Evolutionary conservation across 2,797 vertebrate genomes (phyloP).

Genomic region (Buphagus erythrorhynchus): DNA sequence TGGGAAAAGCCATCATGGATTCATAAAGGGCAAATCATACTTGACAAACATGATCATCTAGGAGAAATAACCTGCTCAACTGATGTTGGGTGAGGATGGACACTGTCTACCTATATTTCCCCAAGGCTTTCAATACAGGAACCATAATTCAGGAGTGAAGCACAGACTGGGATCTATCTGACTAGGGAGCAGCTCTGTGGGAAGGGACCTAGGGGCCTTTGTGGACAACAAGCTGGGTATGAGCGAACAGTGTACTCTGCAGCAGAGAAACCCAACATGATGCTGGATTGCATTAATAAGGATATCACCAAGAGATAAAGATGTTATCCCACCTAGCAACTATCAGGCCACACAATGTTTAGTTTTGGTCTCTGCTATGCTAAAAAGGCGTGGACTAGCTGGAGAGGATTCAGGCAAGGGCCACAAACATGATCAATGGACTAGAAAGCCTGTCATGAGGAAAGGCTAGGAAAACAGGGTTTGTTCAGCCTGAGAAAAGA

Average conservation of each 20-base stretch:
- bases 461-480: background rate
- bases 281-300: background rate
- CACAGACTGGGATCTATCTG: background rate
- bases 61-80: background rate
- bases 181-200: background rate
- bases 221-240: accelerated
- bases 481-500: background rate
- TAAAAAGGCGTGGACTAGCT: background rate
- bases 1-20: background rate
- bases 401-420: background rate
- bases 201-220: background rate
- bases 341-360: background rate
- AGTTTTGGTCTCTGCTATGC: background rate
- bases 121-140: background rate
- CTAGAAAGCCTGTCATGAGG: background rate
- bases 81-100: background rate
- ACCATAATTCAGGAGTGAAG: background rate
- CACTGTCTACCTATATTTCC: background rate
- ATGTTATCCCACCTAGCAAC: too few relatives aligned
- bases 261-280: background rate
- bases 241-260: background rate
- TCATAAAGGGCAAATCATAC: background rate
- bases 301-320: background rate
- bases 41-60: background rate
- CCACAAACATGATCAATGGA: background rate